phyloP scores from a whole-genome alignment of 2,113 vertebrate genomes.

The Rhabdornis inornatus region DNA sequence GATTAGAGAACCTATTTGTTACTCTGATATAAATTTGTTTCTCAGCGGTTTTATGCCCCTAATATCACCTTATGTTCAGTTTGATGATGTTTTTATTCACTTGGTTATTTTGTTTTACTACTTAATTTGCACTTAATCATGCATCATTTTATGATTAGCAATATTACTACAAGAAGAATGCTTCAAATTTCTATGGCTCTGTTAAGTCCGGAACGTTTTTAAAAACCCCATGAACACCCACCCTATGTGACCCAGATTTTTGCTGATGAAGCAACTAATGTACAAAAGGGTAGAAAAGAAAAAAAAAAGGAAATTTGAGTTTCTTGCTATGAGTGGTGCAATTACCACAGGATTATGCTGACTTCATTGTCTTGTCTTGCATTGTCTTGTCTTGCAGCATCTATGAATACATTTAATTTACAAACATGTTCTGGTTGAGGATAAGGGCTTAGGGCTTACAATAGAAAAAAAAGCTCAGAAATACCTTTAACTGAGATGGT shows the following conservation, averaged over 20 bases:
- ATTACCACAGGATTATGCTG: not conserved
- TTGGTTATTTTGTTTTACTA: slow-evolving; percentile 36
- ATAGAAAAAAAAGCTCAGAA: not conserved
- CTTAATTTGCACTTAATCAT: slow-evolving; percentile 43
- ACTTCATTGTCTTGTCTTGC: not conserved
- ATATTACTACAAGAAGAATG: not conserved
- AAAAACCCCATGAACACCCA: not conserved
- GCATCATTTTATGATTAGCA: slow-evolving; percentile 11
- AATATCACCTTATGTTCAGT: not conserved
- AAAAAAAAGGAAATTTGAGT: not conserved
- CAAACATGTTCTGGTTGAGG: not conserved
- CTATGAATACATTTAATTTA: not conserved
- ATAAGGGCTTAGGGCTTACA: not conserved
- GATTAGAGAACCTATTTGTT: not conserved
- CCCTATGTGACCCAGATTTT: not conserved
- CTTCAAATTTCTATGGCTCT: not conserved
- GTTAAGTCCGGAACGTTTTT: not conserved
- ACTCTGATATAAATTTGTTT: slow-evolving; percentile 2
- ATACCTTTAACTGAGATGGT: not conserved
- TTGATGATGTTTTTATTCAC: slow-evolving; percentile 13
- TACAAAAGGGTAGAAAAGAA: not conserved
- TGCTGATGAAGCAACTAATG: not conserved
- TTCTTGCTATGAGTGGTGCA: not conserved
- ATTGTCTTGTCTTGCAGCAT: not conserved
- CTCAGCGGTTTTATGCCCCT: not conserved